phyloP scores from a whole-genome alignment of 2,888 invertebrate genomes.

The Leistus spinibarbis region DNA sequence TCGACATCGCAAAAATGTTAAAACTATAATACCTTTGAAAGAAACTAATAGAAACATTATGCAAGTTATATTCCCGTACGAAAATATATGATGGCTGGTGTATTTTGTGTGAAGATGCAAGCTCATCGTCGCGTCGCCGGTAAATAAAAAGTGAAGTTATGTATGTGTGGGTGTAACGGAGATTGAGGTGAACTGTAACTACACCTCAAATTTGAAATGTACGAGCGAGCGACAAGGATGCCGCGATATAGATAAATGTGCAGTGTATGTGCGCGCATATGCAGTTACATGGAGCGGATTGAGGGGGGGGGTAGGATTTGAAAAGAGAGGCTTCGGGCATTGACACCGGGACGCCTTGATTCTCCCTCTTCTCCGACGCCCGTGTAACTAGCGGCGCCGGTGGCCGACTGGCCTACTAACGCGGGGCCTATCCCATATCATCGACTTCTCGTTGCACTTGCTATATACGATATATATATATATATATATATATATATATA shows the following conservation, averaged over 20 bases:
- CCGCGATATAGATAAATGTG: background rate
- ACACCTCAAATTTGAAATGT: slow-evolving; percentile 29
- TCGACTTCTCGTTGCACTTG: slow-evolving; percentile 21
- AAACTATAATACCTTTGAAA: background rate
- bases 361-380: slow-evolving; percentile 42
- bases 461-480: background rate
- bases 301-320: slow-evolving; percentile 9
- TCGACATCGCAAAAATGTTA: background rate
- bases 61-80: background rate
- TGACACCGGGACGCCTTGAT: slow-evolving; percentile 41
- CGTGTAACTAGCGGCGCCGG: slow-evolving; percentile 41
- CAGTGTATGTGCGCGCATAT: slow-evolving; percentile 16
- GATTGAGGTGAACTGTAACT: slow-evolving; percentile 2
- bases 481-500: background rate
- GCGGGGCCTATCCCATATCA: slow-evolving; percentile 45
- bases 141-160: background rate
- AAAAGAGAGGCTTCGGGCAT: slow-evolving; percentile 14
- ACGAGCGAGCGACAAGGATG: background rate
- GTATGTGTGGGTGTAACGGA: slow-evolving; percentile 23
- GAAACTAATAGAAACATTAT: background rate
- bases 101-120: background rate
- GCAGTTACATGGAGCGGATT: slow-evolving; percentile 8
- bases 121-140: background rate
- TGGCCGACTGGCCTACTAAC: slow-evolving; percentile 55
- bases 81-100: background rate